Base-by-base conservation (phyloP, 2,797 vertebrate genomes). In the Anguilla marmorata region DNA sequence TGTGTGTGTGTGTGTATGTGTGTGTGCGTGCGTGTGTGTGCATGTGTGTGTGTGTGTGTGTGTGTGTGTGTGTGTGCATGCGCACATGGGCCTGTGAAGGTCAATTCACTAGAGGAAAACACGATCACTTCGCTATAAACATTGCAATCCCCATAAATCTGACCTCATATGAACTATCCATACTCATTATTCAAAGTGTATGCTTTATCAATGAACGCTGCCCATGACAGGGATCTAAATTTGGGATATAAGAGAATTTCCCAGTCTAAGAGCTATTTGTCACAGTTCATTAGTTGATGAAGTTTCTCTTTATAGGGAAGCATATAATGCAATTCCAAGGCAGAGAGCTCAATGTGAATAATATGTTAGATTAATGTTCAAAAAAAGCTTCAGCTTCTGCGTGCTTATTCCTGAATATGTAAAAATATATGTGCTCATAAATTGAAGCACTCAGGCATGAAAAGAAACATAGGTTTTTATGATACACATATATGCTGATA, bases 381-480 rank as follows among this genome's bases (percentile, higher is more conserved):
- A 24, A n/a, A 63, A 63, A 63, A 63, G 6, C 60, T 63, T 33
- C 69, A 74, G 30, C 9, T 19, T 16, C 14, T 3, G 5, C 41
- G 33, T 6, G 14, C 14, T 37, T 79, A 41, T 37, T 41, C 2
- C 74, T 19, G 74, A 74, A 74, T 79, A 79, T 41, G 74, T 48
- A 41, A 48, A 24, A 50, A 48, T 82, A 50, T 41, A 79, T 79
- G 74, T 24, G 48, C 21, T 6, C 79, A 82, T 24, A 24, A 24
- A 50, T n/a, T 21, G 45, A 82, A 82, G 79, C 79, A 82, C 50
- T 58, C 27, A 21, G 33, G 30, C 72, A 86, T 86, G n/a, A 80
- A 21, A 19, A 33, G 33, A n/a, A 11, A 69, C 58, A 50, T 86
- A 45, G 60, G 21, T 27, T 48, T 66, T 69, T 3, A 86, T 86